Percentiles rank a stretch among this genome's conserved stretches.
Evolutionary conservation across 2,888 invertebrate species (phyloP).

Genomic region (Hydrotaea diabolus): DNA sequence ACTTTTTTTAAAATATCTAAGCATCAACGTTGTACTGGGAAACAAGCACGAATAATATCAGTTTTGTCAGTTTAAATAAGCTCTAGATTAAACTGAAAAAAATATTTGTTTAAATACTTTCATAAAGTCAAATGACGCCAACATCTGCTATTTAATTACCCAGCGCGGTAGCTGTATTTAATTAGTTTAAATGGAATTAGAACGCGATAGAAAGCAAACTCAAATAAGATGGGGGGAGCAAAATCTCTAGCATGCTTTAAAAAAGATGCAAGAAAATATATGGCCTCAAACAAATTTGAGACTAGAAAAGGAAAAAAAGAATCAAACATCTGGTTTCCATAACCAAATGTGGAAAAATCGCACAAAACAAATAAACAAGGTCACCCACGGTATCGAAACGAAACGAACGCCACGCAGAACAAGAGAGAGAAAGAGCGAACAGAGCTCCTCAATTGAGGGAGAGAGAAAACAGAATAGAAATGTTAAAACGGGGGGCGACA

Average conservation of each 20-base stretch:
- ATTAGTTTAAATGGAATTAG: conserved; percentile 3
- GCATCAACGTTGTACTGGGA: no score
- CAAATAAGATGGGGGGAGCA: background rate
- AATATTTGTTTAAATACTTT: no score
- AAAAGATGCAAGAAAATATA: background rate
- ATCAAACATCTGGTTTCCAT: conserved; percentile 26
- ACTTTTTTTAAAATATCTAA: no score
- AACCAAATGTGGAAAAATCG: conserved; percentile 43
- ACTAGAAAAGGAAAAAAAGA: conserved; percentile 35
- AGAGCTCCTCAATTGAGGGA: no score
- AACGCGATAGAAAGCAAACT: background rate
- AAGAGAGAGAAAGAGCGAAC: background rate
- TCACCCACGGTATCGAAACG: conserved; percentile 29
- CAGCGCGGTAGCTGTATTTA: background rate
- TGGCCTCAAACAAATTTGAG: conserved; percentile 1
- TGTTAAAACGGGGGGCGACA: no score
- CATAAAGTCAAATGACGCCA: conserved; percentile 23
- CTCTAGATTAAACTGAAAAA: no score
- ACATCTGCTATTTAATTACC: conserved; percentile 27
- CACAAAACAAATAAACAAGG: conserved; percentile 54
- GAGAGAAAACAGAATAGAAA: conserved; percentile 11
- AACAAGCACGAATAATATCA: no score
- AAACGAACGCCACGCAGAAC: background rate
- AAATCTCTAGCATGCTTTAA: conserved; percentile 31
- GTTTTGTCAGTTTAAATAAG: no score